Conservation (phyloP, 1,140 invertebrate genomes). For the Homarus americanus region DNA sequence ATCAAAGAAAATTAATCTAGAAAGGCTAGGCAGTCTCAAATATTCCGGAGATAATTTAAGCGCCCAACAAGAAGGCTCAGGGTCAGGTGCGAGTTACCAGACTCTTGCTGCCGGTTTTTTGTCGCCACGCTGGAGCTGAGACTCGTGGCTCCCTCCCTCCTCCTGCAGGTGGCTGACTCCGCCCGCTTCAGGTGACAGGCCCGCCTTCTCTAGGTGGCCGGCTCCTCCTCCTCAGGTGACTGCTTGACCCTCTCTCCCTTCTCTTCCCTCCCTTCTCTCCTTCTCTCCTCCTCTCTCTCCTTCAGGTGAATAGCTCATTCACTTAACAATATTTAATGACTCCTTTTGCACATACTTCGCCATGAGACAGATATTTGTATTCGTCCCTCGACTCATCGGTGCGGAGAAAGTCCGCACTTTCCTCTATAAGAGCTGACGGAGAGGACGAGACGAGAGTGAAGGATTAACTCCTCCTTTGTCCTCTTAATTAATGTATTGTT, state of each 20-base stretch:
- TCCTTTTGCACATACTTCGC: neutral
- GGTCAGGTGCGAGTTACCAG: neutral
- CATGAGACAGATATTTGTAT: neutral
- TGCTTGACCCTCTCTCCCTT: neutral
- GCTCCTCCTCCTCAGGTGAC: neutral
- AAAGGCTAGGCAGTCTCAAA: neutral
- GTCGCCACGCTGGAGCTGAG: neutral
- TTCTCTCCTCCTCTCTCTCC: no score
- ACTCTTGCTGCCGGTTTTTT: neutral
- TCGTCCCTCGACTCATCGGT: neutral
- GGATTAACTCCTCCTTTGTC: neutral
- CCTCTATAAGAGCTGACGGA: neutral
- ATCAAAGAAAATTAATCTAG: neutral
- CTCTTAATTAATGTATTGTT: neutral
- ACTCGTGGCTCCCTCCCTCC: neutral
- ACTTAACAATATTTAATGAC: neutral
- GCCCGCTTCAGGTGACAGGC: constrained; percentile 13
- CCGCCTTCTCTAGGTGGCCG: neutral
- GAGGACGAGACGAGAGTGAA: neutral
- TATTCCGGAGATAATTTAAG: neutral
- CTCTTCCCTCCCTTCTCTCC: no score
- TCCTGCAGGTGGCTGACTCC: neutral
- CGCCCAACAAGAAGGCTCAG: neutral
- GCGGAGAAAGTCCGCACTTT: neutral
- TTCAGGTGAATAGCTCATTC: constrained; percentile 3